Percentiles rank a stretch among this genome's conserved stretches.
These are phyloP conservation scores for Drosophila colorata DNA, from an alignment of 2,888 invertebrate species.

Conservation along the genomic window DNA sequence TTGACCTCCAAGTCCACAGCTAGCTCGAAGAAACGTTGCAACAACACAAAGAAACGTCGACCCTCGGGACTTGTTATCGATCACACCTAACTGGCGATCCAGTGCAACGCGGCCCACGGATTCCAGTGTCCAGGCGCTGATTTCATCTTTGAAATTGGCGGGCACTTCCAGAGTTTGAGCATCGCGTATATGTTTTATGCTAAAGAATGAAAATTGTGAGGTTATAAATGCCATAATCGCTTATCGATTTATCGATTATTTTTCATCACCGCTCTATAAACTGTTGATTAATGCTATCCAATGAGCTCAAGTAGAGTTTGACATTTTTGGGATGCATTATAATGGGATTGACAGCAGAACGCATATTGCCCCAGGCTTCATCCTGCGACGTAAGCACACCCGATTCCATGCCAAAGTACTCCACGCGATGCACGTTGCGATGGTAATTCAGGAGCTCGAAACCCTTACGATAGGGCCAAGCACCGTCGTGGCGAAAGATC, in stretches of 20 bases:
- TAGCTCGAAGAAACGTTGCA: slow-evolving; percentile 44
- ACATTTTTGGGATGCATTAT: slow-evolving; percentile 87
- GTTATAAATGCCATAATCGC: background rate
- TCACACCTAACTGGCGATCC: slow-evolving; percentile 76
- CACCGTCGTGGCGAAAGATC: slow-evolving; percentile 85
- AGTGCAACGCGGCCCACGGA: slow-evolving; percentile 84
- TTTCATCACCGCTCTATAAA: slow-evolving; percentile 56
- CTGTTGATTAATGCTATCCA: slow-evolving; percentile 85
- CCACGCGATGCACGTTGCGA: slow-evolving; percentile 64
- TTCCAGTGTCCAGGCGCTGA: slow-evolving; percentile 87
- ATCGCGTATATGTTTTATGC: slow-evolving; percentile 82
- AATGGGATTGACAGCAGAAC: slow-evolving; percentile 88
- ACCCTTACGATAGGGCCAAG: slow-evolving; percentile 84
- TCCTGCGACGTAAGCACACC: slow-evolving; percentile 53
- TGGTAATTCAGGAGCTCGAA: slow-evolving; percentile 84
- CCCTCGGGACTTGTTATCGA: slow-evolving; percentile 56
- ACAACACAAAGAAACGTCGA: slow-evolving; percentile 30
- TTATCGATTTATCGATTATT: no score
- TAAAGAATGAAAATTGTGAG: slow-evolving; percentile 27
- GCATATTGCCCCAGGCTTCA: slow-evolving; percentile 88
- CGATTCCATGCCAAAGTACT: slow-evolving; percentile 41
- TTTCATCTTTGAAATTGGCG: slow-evolving; percentile 85
- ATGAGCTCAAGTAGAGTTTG: slow-evolving; percentile 85
- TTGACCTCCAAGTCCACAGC: slow-evolving; percentile 72
- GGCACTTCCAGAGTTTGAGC: slow-evolving; percentile 82